These are phyloP conservation scores for Phaethon lepturus DNA, from an alignment of 2,113 vertebrate species.

Conservation along the genomic window DNA sequence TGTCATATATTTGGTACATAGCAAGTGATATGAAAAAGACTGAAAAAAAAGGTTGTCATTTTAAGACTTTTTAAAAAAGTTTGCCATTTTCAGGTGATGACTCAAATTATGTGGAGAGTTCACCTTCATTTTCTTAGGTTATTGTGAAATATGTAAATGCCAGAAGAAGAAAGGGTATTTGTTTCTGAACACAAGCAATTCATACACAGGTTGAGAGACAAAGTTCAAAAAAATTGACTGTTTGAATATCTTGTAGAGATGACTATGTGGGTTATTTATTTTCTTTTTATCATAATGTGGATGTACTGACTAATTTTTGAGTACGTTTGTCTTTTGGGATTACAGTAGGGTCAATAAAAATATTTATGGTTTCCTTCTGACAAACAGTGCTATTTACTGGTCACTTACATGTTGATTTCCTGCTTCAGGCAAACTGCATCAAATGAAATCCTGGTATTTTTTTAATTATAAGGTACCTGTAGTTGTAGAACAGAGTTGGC, in stretches of 20 bases:
- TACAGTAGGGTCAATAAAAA: not conserved
- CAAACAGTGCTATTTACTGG: not conserved
- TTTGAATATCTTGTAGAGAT: not conserved
- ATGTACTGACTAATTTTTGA: not conserved
- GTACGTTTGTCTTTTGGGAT: not conserved
- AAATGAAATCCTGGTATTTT: not conserved
- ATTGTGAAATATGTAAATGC: not conserved
- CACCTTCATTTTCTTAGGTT: not conserved
- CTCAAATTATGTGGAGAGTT: not conserved
- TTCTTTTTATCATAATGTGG: not conserved
- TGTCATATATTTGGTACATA: not conserved
- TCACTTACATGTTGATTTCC: not conserved
- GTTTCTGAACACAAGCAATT: not conserved
- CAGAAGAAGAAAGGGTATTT: not conserved
- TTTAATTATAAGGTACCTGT: not conserved
- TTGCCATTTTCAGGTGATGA: not conserved
- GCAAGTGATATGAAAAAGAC: not conserved
- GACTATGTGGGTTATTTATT: fast-evolving
- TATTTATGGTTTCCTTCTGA: not conserved
- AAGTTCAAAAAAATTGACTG: not conserved
- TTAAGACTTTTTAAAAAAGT: not conserved
- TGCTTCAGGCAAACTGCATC: not conserved
- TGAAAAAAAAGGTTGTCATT: not conserved
- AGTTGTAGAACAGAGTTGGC: not conserved
- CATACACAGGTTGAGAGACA: not conserved